These are phyloP conservation scores for Microcebus murinus DNA, from an alignment of 2,113 vertebrate species.

Conservation along the genomic window DNA sequence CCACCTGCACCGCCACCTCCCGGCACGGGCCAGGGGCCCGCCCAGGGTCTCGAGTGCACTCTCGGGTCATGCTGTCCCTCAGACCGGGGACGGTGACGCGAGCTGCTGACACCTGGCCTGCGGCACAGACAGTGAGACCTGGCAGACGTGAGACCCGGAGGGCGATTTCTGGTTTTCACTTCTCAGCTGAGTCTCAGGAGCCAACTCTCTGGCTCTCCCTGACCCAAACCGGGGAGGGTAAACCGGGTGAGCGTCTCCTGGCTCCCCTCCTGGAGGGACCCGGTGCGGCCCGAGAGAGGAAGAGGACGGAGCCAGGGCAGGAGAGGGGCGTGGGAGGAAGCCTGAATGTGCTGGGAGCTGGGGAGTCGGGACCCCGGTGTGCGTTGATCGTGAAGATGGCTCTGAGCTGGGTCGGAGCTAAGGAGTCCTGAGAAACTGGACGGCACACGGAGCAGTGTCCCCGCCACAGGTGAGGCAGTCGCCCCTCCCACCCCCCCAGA, in stretches of 20 bases:
- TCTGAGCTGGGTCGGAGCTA: not conserved
- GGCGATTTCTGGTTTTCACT: not conserved
- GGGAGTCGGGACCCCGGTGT: fast-evolving
- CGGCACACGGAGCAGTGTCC: not conserved
- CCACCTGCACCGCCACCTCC: not conserved
- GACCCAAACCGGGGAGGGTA: too few species aligned
- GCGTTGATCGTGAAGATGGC: not conserved
- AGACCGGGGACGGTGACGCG: not conserved
- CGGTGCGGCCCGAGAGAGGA: not conserved
- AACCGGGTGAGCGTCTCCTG: not conserved
- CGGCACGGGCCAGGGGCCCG: not conserved
- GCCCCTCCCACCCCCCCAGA: not conserved
- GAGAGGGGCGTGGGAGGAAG: not conserved
- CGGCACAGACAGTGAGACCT: not conserved
- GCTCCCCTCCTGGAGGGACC: not conserved
- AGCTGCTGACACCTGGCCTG: not conserved
- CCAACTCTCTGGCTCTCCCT: not conserved
- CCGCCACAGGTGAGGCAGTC: not conserved
- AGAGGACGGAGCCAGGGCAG: not conserved
- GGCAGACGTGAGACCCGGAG: not conserved
- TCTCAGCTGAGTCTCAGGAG: not conserved
- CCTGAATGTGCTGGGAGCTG: not conserved
- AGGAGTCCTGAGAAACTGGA: not conserved
- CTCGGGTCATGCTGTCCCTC: not conserved
- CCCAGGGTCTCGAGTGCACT: not conserved